These are phyloP conservation scores for Epirrhoe tristata DNA, from an alignment of 2,888 invertebrate species.

Conservation along the genomic window DNA sequence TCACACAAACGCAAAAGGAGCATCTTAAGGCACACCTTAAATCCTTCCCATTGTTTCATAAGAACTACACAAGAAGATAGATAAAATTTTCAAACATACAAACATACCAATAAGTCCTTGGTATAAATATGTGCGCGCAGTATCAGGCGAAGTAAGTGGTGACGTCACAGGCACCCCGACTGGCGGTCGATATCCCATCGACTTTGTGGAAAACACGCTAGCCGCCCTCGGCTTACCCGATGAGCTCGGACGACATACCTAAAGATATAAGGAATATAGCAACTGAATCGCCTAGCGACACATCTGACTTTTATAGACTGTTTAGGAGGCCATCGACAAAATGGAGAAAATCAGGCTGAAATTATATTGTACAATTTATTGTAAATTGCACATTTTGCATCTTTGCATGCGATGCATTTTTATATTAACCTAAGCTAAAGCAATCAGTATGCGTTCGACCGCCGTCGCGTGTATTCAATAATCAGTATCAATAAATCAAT, in stretches of 20 bases:
- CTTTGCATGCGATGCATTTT: too few relatives aligned
- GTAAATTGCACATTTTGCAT: too few relatives aligned
- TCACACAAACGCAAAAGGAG: background rate
- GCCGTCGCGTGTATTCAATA: too few relatives aligned
- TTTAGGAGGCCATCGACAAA: too few relatives aligned
- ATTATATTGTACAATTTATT: too few relatives aligned
- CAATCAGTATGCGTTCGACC: too few relatives aligned
- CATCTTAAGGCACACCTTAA: too few relatives aligned
- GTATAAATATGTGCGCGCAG: slow-evolving; percentile 95
- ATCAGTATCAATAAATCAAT: too few relatives aligned
- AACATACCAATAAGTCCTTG: slow-evolving; percentile 90
- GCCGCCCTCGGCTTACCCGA: slow-evolving; percentile 91
- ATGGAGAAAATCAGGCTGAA: too few relatives aligned
- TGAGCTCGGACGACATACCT: slow-evolving; percentile 78
- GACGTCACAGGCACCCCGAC: slow-evolving; percentile 90
- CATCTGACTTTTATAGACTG: slow-evolving; percentile 4
- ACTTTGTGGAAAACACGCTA: slow-evolving; percentile 97
- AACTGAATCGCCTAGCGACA: background rate
- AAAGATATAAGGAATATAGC: slow-evolving; percentile 8
- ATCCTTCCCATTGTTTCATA: background rate
- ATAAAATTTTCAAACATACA: background rate
- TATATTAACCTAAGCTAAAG: too few relatives aligned
- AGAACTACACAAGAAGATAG: background rate
- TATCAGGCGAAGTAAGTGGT: slow-evolving; percentile 95
- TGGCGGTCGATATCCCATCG: slow-evolving; percentile 93